A percentile compares a stretch with the other conserved stretches of the same genome.
Conservation (phyloP, 2,113 vertebrate species). For the Gila orcuttii region DNA sequence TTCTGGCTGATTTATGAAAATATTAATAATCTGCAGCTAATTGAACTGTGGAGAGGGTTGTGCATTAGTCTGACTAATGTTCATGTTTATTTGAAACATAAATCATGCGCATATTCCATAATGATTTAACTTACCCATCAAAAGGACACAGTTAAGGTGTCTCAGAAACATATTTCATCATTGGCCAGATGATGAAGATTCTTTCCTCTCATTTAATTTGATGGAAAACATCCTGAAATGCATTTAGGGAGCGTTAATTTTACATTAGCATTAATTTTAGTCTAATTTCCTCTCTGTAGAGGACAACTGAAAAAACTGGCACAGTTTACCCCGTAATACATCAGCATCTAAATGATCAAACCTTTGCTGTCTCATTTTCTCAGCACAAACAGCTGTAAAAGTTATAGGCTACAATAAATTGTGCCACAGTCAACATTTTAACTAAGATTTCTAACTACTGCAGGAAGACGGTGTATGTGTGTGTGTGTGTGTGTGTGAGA, state of each 20-base stretch:
- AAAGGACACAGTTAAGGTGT: not conserved
- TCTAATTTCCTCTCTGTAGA: not conserved
- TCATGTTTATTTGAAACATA: not conserved
- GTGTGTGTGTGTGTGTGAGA: too few relatives aligned
- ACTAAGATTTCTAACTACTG: conserved; percentile 9
- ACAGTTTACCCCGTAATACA: not conserved
- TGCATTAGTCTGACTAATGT: not conserved
- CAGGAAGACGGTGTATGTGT: not conserved
- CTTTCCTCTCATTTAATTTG: not conserved
- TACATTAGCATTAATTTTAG: not conserved
- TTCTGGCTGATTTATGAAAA: not conserved
- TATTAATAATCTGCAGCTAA: not conserved
- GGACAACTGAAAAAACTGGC: not conserved
- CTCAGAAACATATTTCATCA: not conserved
- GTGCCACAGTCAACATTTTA: conserved; percentile 15
- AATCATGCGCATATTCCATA: not conserved
- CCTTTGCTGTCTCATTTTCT: not conserved
- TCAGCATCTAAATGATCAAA: not conserved
- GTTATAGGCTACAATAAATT: not conserved
- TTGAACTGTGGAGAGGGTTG: not conserved
- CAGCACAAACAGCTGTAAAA: not conserved
- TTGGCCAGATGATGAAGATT: not conserved
- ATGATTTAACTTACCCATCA: not conserved
- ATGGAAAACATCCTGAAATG: not conserved
- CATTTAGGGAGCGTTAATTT: not conserved